These are phyloP conservation scores for Sardina pilchardus DNA, from an alignment of 2,113 vertebrate genomes.

Conservation along the genomic window DNA sequence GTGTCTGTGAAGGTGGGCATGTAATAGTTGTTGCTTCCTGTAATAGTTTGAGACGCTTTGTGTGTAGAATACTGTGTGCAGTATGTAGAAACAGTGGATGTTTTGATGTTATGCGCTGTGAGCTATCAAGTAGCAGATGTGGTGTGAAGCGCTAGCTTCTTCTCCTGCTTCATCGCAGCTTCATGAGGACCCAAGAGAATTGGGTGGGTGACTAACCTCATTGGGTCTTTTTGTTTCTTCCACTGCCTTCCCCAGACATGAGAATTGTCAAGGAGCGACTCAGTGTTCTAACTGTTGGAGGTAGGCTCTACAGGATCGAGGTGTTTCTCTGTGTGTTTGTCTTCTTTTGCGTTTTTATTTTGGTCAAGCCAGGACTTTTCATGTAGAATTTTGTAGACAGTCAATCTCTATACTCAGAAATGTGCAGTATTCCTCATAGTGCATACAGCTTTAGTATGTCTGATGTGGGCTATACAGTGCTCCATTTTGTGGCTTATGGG, in stretches of 20 bases:
- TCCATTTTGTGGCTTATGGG: neutral
- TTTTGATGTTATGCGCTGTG: neutral
- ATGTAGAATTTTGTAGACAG: neutral
- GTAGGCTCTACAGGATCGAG: slow-evolving; percentile 74
- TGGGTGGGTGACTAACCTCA: slow-evolving; percentile 57
- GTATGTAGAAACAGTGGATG: neutral
- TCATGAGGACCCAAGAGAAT: neutral
- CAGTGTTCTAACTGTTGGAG: slow-evolving; percentile 93
- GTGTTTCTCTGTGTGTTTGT: slow-evolving; percentile 30
- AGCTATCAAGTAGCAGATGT: neutral
- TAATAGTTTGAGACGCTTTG: neutral
- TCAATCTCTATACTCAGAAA: neutral
- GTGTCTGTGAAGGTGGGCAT: neutral
- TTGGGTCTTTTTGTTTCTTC: slow-evolving; percentile 65
- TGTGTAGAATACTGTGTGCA: neutral
- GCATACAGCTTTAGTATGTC: too few relatives aligned
- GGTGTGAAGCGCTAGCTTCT: neutral
- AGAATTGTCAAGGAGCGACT: slow-evolving; percentile 92
- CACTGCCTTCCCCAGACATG: slow-evolving; percentile 79
- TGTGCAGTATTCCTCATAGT: too few relatives aligned
- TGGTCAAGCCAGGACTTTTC: neutral
- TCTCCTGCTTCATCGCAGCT: neutral
- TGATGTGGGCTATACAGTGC: too few relatives aligned
- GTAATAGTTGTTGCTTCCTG: neutral
- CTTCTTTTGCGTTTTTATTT: neutral